phyloP scores from a whole-genome alignment of 2,113 vertebrate genomes.

The Shinisaurus crocodilurus region DNA sequence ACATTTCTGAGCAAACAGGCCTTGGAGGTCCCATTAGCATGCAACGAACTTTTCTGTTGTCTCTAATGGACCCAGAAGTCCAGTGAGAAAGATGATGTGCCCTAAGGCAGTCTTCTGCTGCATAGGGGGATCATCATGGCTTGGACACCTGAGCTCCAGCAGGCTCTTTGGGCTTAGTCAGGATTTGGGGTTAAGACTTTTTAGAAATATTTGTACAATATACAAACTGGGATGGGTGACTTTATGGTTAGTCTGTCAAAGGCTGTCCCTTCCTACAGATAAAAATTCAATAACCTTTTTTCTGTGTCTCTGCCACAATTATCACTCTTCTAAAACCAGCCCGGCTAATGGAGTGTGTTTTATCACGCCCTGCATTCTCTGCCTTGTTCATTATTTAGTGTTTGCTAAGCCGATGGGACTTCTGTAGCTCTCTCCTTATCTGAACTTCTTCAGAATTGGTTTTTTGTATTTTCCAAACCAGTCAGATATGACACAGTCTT shows the following conservation, averaged over 20 bases:
- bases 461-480: conserved; percentile 91
- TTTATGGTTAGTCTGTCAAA: conserved; percentile 72
- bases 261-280: conserved; percentile 77
- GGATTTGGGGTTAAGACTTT: neutral
- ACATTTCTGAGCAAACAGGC: neutral
- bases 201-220: neutral
- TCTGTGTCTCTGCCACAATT: conserved; percentile 89
- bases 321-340: conserved; percentile 90
- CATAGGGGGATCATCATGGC: too few species aligned
- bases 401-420: conserved; percentile 93
- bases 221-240: conserved; percentile 35
- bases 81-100: too few species aligned
- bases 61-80: neutral
- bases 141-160: neutral
- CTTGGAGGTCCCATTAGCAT: neutral
- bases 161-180: neutral
- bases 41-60: neutral
- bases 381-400: conserved; percentile 95
- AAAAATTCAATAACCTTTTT: conserved; percentile 92
- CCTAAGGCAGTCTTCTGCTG: neutral
- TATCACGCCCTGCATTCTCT: conserved; percentile 89
- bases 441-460: conserved; percentile 91
- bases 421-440: conserved; percentile 87
- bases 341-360: conserved; percentile 90
- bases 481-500: conserved; percentile 96